These are phyloP conservation scores for Xestia ashworthii DNA, from an alignment of 2,888 invertebrate species.

Conservation along the genomic window DNA sequence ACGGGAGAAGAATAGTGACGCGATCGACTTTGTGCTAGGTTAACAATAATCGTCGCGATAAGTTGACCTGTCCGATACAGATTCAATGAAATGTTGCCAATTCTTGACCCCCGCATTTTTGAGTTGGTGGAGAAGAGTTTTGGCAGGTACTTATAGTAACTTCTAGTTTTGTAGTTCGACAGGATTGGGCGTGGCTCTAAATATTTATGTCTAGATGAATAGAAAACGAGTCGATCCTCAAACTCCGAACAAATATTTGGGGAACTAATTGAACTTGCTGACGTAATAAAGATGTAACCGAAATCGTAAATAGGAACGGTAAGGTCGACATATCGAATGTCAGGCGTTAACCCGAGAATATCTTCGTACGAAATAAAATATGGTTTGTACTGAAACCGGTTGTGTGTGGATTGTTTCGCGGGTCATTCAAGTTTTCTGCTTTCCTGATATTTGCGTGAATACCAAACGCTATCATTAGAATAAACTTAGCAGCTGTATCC, in stretches of 20 bases:
- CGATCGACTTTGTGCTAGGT: conserved; percentile 28
- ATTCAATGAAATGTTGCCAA: conserved; percentile 27
- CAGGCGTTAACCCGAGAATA: conserved; percentile 59
- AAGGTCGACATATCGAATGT: conserved; percentile 62
- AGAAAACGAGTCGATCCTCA: conserved; percentile 41
- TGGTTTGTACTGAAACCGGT: conserved; percentile 51
- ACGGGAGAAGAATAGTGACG: background rate
- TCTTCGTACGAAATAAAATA: conserved; percentile 45
- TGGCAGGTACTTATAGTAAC: background rate
- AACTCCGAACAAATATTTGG: conserved; percentile 59
- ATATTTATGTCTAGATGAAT: conserved; percentile 35
- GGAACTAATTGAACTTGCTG: conserved; percentile 63
- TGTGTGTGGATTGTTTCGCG: conserved; percentile 30
- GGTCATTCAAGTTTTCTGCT: conserved; percentile 52
- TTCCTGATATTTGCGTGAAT: conserved; percentile 34
- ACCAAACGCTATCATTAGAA: conserved; percentile 43
- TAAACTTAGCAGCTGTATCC: conserved; percentile 39
- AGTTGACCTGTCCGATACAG: conserved; percentile 21
- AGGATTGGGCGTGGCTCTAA: conserved; percentile 30
- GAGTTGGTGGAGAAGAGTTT: conserved; percentile 11
- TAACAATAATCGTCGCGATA: conserved; percentile 19
- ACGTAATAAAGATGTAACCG: conserved; percentile 60
- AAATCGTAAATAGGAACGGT: conserved; percentile 63
- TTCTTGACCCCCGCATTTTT: conserved; percentile 19
- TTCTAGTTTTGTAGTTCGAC: background rate